Percentiles rank a stretch among this genome's conserved stretches.
These are phyloP conservation scores for Stegodyphus dumicola DNA, from an alignment of 1,140 invertebrate species.

Conservation along the genomic window DNA sequence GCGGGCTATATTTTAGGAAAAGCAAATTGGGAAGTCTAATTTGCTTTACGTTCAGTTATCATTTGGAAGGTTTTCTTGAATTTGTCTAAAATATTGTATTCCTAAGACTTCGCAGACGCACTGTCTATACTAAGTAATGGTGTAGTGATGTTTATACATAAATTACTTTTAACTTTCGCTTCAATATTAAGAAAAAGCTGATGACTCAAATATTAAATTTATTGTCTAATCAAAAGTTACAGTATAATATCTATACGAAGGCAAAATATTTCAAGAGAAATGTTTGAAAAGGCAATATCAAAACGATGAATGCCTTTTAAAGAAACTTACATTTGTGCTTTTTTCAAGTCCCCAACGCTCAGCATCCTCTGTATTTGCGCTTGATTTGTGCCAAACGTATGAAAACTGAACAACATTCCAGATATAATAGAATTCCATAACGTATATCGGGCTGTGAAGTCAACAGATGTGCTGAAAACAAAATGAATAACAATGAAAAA, in stretches of 20 bases:
- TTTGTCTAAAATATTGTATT: too few relatives aligned
- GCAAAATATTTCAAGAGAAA: not conserved
- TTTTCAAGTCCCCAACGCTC: slow-evolving; percentile 77
- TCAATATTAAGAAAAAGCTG: too few relatives aligned
- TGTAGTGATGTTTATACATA: too few relatives aligned
- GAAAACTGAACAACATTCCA: slow-evolving; percentile 15
- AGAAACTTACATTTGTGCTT: slow-evolving; percentile 71
- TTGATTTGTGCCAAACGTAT: slow-evolving; percentile 80
- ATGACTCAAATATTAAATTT: not conserved
- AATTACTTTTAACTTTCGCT: too few relatives aligned
- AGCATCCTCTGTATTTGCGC: slow-evolving; percentile 86
- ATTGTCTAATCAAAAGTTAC: slow-evolving; percentile 6
- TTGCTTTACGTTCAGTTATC: too few relatives aligned
- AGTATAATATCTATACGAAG: not conserved
- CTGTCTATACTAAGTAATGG: too few relatives aligned
- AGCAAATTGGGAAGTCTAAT: too few relatives aligned
- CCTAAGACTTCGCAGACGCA: too few relatives aligned
- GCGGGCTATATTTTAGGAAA: too few relatives aligned
- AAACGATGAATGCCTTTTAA: not conserved
- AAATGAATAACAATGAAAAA: not conserved
- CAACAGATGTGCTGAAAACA: not conserved
- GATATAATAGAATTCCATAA: slow-evolving; percentile 24
- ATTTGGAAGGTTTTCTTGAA: too few relatives aligned
- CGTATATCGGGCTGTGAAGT: slow-evolving; percentile 16
- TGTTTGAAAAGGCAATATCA: not conserved